A percentile compares a stretch with the other conserved stretches of the same genome.
Conservation (phyloP, 2,888 invertebrate species). For the Odontomyia ornata region DNA sequence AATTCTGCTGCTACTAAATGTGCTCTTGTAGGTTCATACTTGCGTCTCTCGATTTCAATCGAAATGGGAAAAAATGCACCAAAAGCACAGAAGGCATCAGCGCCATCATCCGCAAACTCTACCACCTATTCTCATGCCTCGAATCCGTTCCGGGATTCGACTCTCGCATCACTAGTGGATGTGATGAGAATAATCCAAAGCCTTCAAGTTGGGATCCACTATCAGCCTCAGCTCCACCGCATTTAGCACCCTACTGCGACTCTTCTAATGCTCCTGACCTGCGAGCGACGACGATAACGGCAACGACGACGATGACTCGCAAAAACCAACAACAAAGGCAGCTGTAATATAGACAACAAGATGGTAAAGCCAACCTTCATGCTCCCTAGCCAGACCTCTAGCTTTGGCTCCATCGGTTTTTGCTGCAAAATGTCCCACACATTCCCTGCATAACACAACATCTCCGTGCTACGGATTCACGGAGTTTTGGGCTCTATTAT, state of each 20-base stretch:
- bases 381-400: constrained; percentile 6
- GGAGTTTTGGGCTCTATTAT: constrained; percentile 36
- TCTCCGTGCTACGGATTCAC: constrained; percentile 24
- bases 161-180: neutral
- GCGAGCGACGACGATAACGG: neutral
- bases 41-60: constrained; percentile 40
- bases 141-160: constrained; percentile 20
- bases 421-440: constrained; percentile 17
- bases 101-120: neutral
- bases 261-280: constrained; percentile 16
- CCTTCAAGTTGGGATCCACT: constrained; percentile 28
- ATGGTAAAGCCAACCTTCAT: constrained; percentile 29
- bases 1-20: neutral
- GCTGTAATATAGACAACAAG: constrained; percentile 21
- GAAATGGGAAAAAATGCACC: constrained; percentile 38
- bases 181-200: constrained; percentile 24
- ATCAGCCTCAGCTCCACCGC: constrained; percentile 31
- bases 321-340: constrained; percentile 33
- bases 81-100: constrained; percentile 20
- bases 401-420: neutral
- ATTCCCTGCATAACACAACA: constrained; percentile 23
- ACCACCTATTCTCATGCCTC: constrained; percentile 14
- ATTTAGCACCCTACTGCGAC: constrained; percentile 26
- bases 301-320: neutral
- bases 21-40: constrained; percentile 34